Conservation (phyloP, 2,797 vertebrate genomes). For the Hemitrygon akajei region DNA sequence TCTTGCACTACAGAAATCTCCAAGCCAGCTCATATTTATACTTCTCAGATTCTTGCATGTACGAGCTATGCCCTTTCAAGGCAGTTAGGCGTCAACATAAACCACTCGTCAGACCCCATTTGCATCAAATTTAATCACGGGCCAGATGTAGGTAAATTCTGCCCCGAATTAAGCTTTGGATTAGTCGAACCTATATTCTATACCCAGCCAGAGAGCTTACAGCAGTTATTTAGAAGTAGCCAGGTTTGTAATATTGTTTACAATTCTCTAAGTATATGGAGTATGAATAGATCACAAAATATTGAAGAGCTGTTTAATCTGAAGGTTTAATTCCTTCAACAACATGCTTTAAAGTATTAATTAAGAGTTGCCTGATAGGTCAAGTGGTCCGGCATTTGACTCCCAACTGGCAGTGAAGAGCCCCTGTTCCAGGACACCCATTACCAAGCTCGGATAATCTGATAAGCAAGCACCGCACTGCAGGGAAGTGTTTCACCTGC, state of each 20-base stretch:
- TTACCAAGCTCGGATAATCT: neutral
- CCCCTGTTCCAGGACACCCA: neutral
- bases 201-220: neutral
- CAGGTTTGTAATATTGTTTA: neutral
- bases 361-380: neutral
- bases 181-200: neutral
- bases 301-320: neutral
- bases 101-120: neutral
- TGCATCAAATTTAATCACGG: neutral
- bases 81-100: neutral
- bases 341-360: neutral
- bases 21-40: neutral
- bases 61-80: neutral
- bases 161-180: neutral
- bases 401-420: neutral
- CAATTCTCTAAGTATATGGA: neutral
- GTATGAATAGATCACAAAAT: conserved; percentile 1
- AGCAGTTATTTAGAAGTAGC: conserved; percentile 2
- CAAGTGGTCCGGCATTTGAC: neutral
- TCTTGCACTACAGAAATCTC: neutral
- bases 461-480: neutral
- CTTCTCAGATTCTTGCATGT: neutral
- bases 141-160: neutral
- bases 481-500: neutral
- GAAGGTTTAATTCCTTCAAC: too few species aligned